These are phyloP conservation scores for Acleris literana DNA, from an alignment of 2,888 invertebrate genomes.

Conservation along the genomic window DNA sequence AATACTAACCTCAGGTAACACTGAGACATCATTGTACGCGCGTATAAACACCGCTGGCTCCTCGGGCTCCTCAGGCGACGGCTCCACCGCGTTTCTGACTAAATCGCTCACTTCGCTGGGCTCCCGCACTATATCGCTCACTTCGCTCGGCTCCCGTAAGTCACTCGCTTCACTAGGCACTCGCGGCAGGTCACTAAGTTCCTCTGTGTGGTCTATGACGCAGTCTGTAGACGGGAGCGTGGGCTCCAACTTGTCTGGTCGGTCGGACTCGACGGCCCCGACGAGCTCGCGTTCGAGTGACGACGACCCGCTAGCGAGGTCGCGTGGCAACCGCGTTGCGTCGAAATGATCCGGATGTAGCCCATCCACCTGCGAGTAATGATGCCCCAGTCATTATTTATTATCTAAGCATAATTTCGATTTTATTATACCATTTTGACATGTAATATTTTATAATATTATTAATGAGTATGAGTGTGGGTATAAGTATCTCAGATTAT, in stretches of 20 bases:
- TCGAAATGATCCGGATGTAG: slow-evolving; percentile 68
- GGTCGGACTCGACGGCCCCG: slow-evolving; percentile 38
- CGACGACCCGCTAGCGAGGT: slow-evolving; percentile 68
- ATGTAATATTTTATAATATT: too few species aligned
- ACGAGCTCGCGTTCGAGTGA: slow-evolving; percentile 73
- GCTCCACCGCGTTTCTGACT: slow-evolving; percentile 14
- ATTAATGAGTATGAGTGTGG: too few species aligned
- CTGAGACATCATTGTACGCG: slow-evolving; percentile 64
- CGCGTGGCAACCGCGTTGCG: slow-evolving; percentile 47
- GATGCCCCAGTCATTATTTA: not conserved
- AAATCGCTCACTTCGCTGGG: slow-evolving; percentile 6
- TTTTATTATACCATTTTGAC: too few species aligned
- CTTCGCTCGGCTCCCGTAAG: slow-evolving; percentile 8
- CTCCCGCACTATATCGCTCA: not conserved
- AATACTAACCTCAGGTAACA: slow-evolving; percentile 66
- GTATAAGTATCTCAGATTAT: too few species aligned
- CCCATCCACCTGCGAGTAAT: slow-evolving; percentile 66
- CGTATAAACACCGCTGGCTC: slow-evolving; percentile 68
- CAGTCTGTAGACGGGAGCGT: not conserved
- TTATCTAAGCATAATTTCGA: too few species aligned
- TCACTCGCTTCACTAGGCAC: slow-evolving; percentile 2
- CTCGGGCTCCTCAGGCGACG: slow-evolving; percentile 57
- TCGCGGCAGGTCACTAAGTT: not conserved
- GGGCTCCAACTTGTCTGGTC: slow-evolving; percentile 16
- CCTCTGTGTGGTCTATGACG: slow-evolving; percentile 18